Evolutionary conservation across 1,140 invertebrate species (phyloP).

Genomic region (Papilio glaucus): DNA sequence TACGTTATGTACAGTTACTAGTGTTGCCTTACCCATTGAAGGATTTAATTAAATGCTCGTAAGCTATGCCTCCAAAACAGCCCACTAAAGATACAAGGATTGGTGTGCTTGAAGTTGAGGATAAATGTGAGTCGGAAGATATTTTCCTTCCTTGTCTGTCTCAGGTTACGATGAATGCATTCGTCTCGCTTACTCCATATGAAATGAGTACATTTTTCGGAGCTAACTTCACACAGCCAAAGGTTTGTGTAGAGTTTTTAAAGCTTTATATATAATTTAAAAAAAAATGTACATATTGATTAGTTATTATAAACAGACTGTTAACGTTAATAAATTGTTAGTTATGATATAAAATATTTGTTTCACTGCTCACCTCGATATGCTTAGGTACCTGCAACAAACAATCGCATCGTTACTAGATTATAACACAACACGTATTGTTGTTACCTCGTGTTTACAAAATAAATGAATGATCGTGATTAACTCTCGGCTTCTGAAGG

Average conservation of each 20-base stretch:
- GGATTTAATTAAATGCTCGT: too few relatives aligned
- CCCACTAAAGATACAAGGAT: too few relatives aligned
- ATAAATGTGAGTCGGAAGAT: too few relatives aligned
- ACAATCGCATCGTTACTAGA: conserved; percentile 7
- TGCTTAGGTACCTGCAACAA: conserved; percentile 38
- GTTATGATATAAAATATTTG: conserved; percentile 18
- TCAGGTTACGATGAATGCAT: too few relatives aligned
- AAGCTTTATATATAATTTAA: too few relatives aligned
- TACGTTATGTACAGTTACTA: not conserved
- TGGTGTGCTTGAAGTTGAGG: too few relatives aligned
- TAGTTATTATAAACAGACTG: conserved; percentile 6
- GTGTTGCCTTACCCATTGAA: too few relatives aligned
- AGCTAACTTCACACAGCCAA: not conserved
- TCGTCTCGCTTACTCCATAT: too few relatives aligned
- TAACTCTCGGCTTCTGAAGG: not conserved
- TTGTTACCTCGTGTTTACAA: not conserved
- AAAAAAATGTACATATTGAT: too few relatives aligned
- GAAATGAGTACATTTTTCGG: too few relatives aligned
- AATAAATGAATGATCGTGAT: conserved; percentile 22
- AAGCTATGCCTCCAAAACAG: too few relatives aligned
- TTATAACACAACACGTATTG: not conserved
- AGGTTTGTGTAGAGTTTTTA: not conserved
- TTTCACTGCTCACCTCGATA: conserved; percentile 35
- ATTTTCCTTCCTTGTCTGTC: too few relatives aligned
- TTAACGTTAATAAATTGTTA: conserved; percentile 31